Conservation (phyloP, 2,113 vertebrate species). For the Notarius quadriscutis region DNA sequence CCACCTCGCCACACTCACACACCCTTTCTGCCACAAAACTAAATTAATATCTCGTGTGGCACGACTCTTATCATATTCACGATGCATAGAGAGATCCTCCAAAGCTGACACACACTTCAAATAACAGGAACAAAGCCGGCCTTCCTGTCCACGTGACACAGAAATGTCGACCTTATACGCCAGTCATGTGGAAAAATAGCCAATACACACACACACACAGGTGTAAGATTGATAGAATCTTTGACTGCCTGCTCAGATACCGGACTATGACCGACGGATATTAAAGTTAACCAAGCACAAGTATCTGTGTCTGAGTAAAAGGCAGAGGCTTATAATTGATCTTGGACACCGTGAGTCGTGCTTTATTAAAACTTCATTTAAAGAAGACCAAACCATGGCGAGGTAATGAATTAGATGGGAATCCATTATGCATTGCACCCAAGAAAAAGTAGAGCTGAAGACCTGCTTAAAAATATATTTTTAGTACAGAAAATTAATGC, state of each 20-base stretch:
- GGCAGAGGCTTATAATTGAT: conserved; percentile 75
- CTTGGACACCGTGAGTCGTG: conserved; percentile 72
- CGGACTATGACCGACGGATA: conserved; percentile 70
- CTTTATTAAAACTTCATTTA: conserved; percentile 85
- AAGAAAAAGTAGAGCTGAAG: conserved; percentile 68
- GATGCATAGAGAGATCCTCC: conserved; percentile 75
- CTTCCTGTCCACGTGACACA: conserved; percentile 68
- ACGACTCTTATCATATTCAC: conserved; percentile 71
- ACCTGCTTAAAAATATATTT: conserved; percentile 85
- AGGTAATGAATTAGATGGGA: conserved; percentile 77
- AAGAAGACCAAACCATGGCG: conserved; percentile 79
- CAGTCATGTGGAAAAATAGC: conserved; percentile 76
- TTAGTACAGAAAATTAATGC: conserved; percentile 84
- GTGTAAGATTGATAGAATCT: conserved; percentile 73
- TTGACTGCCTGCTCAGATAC: conserved; percentile 63
- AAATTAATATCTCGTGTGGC: conserved; percentile 66
- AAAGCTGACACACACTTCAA: conserved; percentile 70
- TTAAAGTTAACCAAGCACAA: conserved; percentile 70
- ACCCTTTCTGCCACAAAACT: conserved; percentile 52
- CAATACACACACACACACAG: conserved; percentile 58
- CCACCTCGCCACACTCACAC: conserved; percentile 57
- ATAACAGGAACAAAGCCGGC: conserved; percentile 55
- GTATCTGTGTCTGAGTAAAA: conserved; percentile 59
- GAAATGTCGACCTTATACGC: conserved; percentile 73
- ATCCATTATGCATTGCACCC: conserved; percentile 78